These are phyloP conservation scores for Mellivora capensis DNA, from an alignment of 2,113 vertebrate species.

Conservation along the genomic window DNA sequence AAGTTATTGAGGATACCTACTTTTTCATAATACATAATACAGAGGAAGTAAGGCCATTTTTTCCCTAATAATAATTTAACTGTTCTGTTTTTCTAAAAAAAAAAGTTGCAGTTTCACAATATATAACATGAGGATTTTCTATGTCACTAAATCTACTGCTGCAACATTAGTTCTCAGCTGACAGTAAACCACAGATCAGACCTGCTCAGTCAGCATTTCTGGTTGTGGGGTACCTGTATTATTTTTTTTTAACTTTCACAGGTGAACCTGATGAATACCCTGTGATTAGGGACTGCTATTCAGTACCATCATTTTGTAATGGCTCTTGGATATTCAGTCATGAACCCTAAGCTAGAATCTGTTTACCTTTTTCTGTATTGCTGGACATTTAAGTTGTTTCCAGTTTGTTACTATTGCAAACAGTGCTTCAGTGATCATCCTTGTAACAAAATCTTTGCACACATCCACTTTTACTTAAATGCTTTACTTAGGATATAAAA, in stretches of 20 bases:
- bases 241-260: not conserved
- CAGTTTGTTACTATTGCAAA: not conserved
- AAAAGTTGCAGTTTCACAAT: not conserved
- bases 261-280: not conserved
- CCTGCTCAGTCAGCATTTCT: conserved; percentile 1
- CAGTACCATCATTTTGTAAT: not conserved
- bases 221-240: not conserved
- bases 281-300: not conserved
- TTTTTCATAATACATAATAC: not conserved
- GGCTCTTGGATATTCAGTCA: not conserved
- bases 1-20: not conserved
- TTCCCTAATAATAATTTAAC: not conserved
- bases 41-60: not conserved
- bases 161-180: not conserved
- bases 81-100: not conserved
- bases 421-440: not conserved
- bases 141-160: not conserved
- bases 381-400: not conserved
- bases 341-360: not conserved
- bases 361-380: not conserved
- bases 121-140: not conserved
- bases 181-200: not conserved
- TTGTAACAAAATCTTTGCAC: conserved; percentile 2
- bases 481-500: conserved; percentile 28
- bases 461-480: not conserved